Base-by-base conservation (phyloP, 1,140 invertebrate species). In the Lucilia sericata region DNA sequence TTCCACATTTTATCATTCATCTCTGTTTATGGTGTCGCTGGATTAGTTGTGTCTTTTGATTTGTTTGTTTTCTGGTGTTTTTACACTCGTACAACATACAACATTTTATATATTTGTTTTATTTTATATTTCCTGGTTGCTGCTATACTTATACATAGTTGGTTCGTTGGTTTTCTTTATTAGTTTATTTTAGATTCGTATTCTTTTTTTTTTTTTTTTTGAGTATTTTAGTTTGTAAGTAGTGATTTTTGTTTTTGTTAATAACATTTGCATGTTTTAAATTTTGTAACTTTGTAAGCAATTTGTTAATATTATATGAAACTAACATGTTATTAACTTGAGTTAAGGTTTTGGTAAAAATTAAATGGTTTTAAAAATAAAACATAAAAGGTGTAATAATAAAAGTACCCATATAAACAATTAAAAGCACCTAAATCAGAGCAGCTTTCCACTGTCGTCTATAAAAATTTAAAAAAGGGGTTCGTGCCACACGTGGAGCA, bases 1-100 rank as follows among this genome's bases (percentile, higher is more conserved):
- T n/a, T 80, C 76, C 76, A 80, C 13, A 80, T 80, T 80, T 80
- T 80, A 80, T 80, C 76, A 80, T 80, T 80, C 76, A 80, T 80
- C 76, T 80, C 76, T 80, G 76, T 51, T 80, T 19, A 51, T 80
- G 42, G n/a, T 80, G 19, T 80, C 3, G 49, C 9, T 70, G 19
- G 74, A 12, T 76, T 76, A 30, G 25, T 30, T 30, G 25, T 30
- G 76, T 80, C 25, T 80, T 80, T 49, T 42, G 13, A 21, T 70
- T 8, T 65, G 5, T 65, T 19, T 70, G 9, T 70, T 21, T 21
- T 21, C 65, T 70, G 55, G 17, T 60, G 55, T 60, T 7, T 60
- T 60, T 60, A n/a, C 42, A 42, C 42, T 42, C 7, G 42, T 42
- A 42, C 42, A 42, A 8, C 42, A 42, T 42, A 42, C 42, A 42